These are phyloP conservation scores for Euphonia xanthogaster DNA, from an alignment of 2,797 vertebrate genomes.

Conservation along the genomic window DNA sequence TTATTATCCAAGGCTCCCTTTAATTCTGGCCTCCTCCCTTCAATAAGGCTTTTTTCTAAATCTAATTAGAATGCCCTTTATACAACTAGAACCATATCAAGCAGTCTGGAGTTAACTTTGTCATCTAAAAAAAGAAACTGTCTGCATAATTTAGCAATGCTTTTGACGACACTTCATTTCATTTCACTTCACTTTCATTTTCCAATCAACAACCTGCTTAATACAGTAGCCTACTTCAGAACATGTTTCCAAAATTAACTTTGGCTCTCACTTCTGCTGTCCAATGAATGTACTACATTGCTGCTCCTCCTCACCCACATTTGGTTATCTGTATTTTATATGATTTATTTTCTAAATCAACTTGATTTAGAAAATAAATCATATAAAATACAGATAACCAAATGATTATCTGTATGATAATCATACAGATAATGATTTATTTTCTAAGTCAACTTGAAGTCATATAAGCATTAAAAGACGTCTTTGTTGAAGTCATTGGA, in stretches of 20 bases:
- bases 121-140: neutral
- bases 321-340: neutral
- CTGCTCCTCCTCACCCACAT: neutral
- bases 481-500: neutral
- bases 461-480: neutral
- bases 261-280: neutral
- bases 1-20: neutral
- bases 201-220: neutral
- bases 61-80: neutral
- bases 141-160: neutral
- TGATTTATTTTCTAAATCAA: neutral
- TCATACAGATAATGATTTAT: too few relatives aligned
- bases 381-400: too few relatives aligned
- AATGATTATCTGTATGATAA: too few relatives aligned
- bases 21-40: neutral
- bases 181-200: too few relatives aligned
- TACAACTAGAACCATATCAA: neutral
- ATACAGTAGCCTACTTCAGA: neutral
- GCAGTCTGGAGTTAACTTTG: neutral
- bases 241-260: neutral
- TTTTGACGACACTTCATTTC: neutral
- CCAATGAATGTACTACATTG: accelerated
- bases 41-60: neutral
- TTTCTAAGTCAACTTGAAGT: neutral
- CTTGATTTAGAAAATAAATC: too few relatives aligned